Evolutionary conservation across 2,797 vertebrate species (phyloP), one percentile per base, ranked within the genome.

Genomic region (Loriculus beryllinus): DNA sequence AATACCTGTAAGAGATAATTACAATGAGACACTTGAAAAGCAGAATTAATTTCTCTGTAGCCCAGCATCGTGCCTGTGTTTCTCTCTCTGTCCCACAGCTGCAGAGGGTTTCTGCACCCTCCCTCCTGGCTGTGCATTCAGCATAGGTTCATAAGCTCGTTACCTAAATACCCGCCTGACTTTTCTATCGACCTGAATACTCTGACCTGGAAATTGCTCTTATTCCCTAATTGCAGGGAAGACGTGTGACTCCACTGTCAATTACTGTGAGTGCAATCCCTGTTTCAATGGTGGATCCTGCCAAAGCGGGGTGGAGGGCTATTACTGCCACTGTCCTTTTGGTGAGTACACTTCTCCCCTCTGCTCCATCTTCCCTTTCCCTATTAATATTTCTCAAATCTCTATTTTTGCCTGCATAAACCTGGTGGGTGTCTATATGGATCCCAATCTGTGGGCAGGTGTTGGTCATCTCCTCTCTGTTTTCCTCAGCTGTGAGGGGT

Each of bases 201-300:
- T 84, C 72, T 96, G 81, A 96, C 75, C 59, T 89, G 70, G 63
- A 79, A 80, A 82, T 60, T 85, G 18, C 23, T 86, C 95, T 88
- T 93, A 14, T 94, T 93, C 48, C 39, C 49, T 97, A 95, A 97
- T 97, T 83, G 59, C 98, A 99, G 99, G 99, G 78, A 99, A 98
- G 98, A 98, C 97, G 10, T 99, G 99, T 70, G 99, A 99, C 92
- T 99, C 99, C 94, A 96, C 99, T 90, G 98, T 99, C 98, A 99
- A 99, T 98, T 98, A 99, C 98, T 99, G 99, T 97, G 99, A 99
- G 95, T 99, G 99, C 98, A 99, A 99, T 97, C 99, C 99, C 23
- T 99, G 99, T 97, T 99, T 99, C 98, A 99, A 99, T 87, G 99
- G 99, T 49, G 99, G 99, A 6, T 99, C 99, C 97, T 99, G 99